phyloP scores from a whole-genome alignment of 1,140 invertebrate species.

The Physella acuta region DNA sequence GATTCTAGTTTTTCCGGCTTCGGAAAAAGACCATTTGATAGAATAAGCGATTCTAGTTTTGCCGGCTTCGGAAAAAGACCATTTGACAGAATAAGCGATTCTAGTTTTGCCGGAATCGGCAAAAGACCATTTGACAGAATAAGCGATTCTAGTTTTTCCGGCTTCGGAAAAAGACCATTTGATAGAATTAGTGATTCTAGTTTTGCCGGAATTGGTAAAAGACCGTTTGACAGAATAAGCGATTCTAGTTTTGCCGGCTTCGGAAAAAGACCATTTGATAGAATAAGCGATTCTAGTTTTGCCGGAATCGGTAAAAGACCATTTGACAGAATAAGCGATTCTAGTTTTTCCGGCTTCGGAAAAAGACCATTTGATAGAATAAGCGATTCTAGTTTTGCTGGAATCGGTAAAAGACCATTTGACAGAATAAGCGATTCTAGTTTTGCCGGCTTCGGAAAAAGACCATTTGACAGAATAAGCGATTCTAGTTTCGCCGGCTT shows the following conservation, averaged over 20 bases:
- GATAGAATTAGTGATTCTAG: neutral
- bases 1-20: neutral
- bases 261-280: neutral
- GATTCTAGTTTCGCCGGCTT: neutral
- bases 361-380: neutral
- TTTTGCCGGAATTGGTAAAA: neutral
- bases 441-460: neutral
- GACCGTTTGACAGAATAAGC: neutral
- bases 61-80: neutral
- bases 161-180: neutral
- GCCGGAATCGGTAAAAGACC: neutral
- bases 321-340: neutral
- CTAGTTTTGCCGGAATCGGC: neutral
- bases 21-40: neutral
- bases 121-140: neutral
- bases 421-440: neutral
- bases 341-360: neutral
- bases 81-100: neutral
- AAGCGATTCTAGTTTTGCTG: neutral
- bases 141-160: neutral
- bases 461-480: neutral
- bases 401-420: neutral
- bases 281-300: neutral
- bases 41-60: neutral
- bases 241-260: neutral